phyloP scores from a whole-genome alignment of 2,888 invertebrate genomes.

The Cybosia mesomella region DNA sequence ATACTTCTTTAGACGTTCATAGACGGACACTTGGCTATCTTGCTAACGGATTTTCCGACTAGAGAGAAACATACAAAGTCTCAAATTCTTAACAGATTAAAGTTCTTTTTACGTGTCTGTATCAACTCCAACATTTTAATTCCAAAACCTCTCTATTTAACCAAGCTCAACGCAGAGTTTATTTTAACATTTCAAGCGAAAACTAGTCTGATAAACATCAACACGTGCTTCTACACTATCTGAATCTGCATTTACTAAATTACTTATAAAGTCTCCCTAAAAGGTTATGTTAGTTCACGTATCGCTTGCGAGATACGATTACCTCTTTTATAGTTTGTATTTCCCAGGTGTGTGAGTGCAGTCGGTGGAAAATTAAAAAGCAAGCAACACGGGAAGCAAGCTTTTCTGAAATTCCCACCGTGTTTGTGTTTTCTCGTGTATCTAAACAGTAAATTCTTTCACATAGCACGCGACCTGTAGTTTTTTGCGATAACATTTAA shows the following conservation, averaged over 20 bases:
- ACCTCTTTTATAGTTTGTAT: slow-evolving; percentile 56
- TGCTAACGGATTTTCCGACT: not conserved
- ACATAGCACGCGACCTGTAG: slow-evolving; percentile 20
- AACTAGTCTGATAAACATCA: slow-evolving; percentile 17
- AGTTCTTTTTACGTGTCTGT: not conserved
- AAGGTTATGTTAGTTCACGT: slow-evolving; percentile 28
- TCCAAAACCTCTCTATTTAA: not conserved
- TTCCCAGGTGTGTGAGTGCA: slow-evolving; percentile 64
- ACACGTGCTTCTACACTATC: slow-evolving; percentile 17
- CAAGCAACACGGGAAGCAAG: slow-evolving; percentile 42
- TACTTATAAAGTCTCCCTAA: slow-evolving; percentile 22
- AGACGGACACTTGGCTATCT: not conserved
- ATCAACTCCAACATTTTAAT: not conserved
- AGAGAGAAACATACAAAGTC: not conserved
- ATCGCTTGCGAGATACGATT: slow-evolving; percentile 54
- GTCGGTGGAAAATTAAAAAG: slow-evolving; percentile 67
- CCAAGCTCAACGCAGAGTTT: slow-evolving; percentile 20
- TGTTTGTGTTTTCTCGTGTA: slow-evolving; percentile 35
- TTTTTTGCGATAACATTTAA: slow-evolving; percentile 31
- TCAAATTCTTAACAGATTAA: not conserved
- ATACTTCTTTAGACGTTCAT: not conserved
- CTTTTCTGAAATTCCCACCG: slow-evolving; percentile 36
- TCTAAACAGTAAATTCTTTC: slow-evolving; percentile 37
- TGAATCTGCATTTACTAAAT: slow-evolving; percentile 27
- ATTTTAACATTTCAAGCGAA: slow-evolving; percentile 39